Evolutionary conservation across 2,797 vertebrate genomes (phyloP).

Genomic region (Catostomus latipinnis): DNA sequence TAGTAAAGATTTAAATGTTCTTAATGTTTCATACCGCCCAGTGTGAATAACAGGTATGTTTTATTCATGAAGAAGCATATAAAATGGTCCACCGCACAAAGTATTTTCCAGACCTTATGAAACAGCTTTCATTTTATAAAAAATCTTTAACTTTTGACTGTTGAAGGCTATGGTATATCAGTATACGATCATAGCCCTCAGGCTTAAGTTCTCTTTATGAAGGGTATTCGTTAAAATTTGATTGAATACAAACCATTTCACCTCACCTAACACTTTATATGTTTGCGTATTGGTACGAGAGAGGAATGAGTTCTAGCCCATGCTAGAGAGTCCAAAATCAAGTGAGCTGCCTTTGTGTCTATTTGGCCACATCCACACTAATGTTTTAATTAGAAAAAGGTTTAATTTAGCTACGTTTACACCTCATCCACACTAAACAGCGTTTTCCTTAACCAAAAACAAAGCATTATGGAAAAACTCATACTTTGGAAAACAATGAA

Average conservation of each 20-base stretch:
- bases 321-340: background rate
- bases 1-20: slow-evolving; percentile 29
- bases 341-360: background rate
- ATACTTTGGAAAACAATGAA: too few relatives aligned
- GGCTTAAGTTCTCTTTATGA: background rate
- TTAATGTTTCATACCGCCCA: slow-evolving; percentile 27
- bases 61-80: slow-evolving; percentile 49
- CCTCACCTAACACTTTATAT: background rate
- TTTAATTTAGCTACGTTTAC: too few relatives aligned
- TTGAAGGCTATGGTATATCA: background rate
- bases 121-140: slow-evolving; percentile 22
- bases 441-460: too few relatives aligned
- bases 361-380: background rate
- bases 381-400: too few relatives aligned
- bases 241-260: background rate
- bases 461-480: too few relatives aligned
- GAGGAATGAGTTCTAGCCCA: background rate
- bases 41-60: slow-evolving; percentile 32
- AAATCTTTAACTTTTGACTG: slow-evolving; percentile 13
- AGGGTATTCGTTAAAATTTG: background rate
- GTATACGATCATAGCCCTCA: background rate
- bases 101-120: slow-evolving; percentile 1
- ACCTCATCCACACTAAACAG: too few relatives aligned
- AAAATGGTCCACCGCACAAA: background rate
- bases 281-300: background rate